A percentile compares a stretch with the other conserved stretches of the same genome.
These are phyloP conservation scores for Cylindroiulus punctatus DNA, from an alignment of 2,888 invertebrate genomes.

Conservation along the genomic window DNA sequence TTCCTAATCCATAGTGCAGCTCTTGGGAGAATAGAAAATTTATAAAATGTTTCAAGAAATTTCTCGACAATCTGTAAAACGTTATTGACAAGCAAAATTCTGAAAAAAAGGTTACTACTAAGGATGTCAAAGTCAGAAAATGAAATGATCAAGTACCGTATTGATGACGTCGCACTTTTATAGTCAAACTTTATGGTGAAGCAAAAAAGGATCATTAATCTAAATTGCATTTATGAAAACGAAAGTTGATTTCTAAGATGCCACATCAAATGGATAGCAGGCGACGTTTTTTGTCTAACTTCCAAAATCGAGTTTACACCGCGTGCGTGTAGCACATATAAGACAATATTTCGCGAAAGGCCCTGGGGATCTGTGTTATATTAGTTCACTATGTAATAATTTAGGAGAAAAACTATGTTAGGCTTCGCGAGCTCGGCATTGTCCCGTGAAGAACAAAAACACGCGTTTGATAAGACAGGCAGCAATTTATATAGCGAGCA, in stretches of 20 bases:
- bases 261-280: background rate
- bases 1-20: background rate
- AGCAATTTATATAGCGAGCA: background rate
- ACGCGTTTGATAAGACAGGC: background rate
- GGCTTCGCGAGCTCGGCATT: conserved; percentile 8
- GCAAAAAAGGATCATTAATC: background rate
- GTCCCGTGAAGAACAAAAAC: conserved; percentile 17
- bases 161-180: background rate
- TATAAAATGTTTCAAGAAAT: background rate
- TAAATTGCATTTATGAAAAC: conserved; percentile 18
- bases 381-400: conserved; percentile 5
- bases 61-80: too few species aligned
- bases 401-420: background rate
- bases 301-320: background rate
- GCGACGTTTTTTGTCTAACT: background rate
- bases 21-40: background rate
- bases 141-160: too few species aligned
- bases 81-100: background rate
- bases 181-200: background rate
- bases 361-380: conserved; percentile 12
- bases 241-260: background rate
- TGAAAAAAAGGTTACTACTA: background rate
- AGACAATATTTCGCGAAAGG: background rate
- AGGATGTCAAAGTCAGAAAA: too few species aligned
- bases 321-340: background rate